phyloP scores from a whole-genome alignment of 2,797 vertebrate species.

The Tragopan temminckii region DNA sequence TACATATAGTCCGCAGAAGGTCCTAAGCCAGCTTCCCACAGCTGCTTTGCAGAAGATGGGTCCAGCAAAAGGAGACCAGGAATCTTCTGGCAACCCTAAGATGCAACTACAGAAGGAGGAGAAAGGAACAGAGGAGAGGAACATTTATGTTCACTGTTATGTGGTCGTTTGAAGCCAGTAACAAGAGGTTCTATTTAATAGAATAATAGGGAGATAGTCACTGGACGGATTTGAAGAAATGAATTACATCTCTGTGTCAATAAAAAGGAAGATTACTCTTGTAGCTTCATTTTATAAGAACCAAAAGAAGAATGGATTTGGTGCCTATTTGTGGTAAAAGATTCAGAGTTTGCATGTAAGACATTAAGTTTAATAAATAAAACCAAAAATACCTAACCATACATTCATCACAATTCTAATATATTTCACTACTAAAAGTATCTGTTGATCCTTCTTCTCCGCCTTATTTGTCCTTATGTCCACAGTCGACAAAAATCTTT shows the following conservation, averaged over 20 bases:
- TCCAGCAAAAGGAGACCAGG: background rate
- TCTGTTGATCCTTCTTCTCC: background rate
- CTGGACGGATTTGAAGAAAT: background rate
- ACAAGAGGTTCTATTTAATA: background rate
- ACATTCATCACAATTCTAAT: background rate
- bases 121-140: background rate
- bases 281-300: conserved; percentile 9
- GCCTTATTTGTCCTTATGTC: background rate
- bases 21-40: background rate
- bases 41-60: background rate
- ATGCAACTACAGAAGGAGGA: background rate
- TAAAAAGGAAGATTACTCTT: background rate
- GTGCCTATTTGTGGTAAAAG: background rate
- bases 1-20: background rate
- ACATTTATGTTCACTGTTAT: background rate
- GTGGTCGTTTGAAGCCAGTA: background rate
- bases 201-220: background rate
- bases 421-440: background rate
- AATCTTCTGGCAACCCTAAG: background rate
- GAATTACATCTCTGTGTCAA: background rate
- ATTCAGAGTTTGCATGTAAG: background rate
- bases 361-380: conserved; percentile 18
- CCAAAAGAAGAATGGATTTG: background rate
- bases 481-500: conserved; percentile 33
- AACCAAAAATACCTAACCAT: background rate